Evolutionary conservation across 2,113 vertebrate genomes (phyloP).

Genomic region (Epinephelus moara): DNA sequence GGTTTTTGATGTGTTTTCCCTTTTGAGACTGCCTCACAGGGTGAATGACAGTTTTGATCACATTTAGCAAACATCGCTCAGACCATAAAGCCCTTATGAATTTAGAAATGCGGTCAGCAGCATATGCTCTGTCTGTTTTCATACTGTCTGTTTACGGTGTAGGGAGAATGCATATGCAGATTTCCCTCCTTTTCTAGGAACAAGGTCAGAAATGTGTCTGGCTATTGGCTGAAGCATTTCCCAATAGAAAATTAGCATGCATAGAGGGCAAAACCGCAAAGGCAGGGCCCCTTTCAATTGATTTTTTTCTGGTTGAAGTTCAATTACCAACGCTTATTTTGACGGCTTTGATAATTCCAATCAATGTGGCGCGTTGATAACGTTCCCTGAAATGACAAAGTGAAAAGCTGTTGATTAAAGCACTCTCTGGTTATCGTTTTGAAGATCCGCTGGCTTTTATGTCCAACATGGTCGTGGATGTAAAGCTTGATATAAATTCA

Average conservation of each 20-base stretch:
- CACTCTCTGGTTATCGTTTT: slow-evolving; percentile 4
- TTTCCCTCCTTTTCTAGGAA: neutral
- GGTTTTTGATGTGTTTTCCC: slow-evolving; percentile 13
- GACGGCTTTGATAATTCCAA: slow-evolving; percentile 42
- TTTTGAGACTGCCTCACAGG: neutral
- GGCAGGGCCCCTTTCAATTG: slow-evolving; percentile 9
- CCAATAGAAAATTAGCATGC: slow-evolving; percentile 26
- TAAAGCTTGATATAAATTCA: slow-evolving; percentile 48
- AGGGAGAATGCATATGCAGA: neutral
- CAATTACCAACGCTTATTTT: slow-evolving; percentile 46
- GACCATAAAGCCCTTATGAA: slow-evolving; percentile 48
- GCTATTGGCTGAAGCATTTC: slow-evolving; percentile 1
- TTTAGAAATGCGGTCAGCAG: slow-evolving; percentile 49
- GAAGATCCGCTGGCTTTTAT: slow-evolving; percentile 20
- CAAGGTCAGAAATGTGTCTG: neutral
- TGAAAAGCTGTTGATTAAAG: slow-evolving; percentile 42
- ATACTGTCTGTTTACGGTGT: slow-evolving; percentile 12
- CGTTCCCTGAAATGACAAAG: slow-evolving; percentile 18
- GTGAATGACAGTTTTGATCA: slow-evolving; percentile 58
- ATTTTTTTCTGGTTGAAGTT: slow-evolving; percentile 61
- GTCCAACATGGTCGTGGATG: slow-evolving; percentile 21
- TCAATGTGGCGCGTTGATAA: slow-evolving; percentile 19
- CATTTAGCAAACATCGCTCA: slow-evolving; percentile 37
- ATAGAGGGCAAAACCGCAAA: slow-evolving; percentile 10
- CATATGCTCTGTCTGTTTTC: slow-evolving; percentile 32